A percentile compares a stretch with the other conserved stretches of the same genome.
Evolutionary conservation across 2,888 invertebrate genomes (phyloP).

Genomic region (Teleogryllus oceanicus): DNA sequence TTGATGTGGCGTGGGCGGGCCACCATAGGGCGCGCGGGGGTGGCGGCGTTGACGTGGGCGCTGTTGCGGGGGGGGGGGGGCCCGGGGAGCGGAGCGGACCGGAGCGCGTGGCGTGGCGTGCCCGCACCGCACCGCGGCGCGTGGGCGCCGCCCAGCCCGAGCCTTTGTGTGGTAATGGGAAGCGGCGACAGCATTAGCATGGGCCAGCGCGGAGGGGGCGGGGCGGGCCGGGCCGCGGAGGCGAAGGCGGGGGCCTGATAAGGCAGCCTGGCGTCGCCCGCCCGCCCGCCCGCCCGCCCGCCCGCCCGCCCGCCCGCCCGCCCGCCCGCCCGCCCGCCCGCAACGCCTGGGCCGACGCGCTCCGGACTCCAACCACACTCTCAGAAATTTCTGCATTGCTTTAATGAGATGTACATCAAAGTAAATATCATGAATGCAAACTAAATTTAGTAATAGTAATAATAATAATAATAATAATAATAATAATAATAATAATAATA

Average conservation of each 20-base stretch:
- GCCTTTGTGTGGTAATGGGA: slow-evolving; percentile 18
- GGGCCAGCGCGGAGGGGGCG: background rate
- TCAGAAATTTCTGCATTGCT: no score
- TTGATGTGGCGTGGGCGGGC: no score
- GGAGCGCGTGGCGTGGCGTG: background rate
- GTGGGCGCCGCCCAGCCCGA: background rate
- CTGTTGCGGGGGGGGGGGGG: no score
- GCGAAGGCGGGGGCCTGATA: background rate
- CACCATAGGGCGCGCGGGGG: no score
- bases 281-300: background rate
- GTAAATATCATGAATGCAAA: no score
- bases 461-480: no score
- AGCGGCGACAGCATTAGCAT: slow-evolving; percentile 18
- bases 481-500: no score
- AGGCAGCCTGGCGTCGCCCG: background rate
- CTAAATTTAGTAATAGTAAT: no score
- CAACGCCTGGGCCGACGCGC: background rate
- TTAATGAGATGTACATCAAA: no score
- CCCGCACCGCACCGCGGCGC: background rate
- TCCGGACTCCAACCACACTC: no score
- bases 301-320: background rate
- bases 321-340: background rate
- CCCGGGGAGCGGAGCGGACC: no score
- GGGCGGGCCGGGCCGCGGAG: background rate
- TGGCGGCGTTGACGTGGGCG: no score